A percentile compares a stretch with the other conserved stretches of the same genome.
Conservation (phyloP, 1,140 invertebrate species). For the Drosophila auraria region DNA sequence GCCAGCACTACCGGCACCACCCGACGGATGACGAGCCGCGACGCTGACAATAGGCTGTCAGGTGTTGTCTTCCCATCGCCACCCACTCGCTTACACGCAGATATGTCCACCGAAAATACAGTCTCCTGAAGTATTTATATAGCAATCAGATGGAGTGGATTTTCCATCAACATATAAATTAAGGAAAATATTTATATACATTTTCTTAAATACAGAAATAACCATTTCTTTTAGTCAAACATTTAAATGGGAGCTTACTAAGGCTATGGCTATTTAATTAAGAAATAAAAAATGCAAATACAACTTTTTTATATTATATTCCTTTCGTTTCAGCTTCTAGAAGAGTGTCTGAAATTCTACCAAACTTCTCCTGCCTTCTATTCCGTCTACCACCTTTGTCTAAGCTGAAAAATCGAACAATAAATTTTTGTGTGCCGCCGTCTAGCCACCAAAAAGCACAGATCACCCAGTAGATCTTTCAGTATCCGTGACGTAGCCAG, state of each 20-base stretch:
- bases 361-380: neutral
- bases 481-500: conserved; percentile 52
- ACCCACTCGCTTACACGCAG: conserved; percentile 49
- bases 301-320: neutral
- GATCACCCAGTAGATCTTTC: conserved; percentile 11
- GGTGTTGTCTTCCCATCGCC: conserved; percentile 57
- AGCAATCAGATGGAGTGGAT: neutral
- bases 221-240: neutral
- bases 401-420: conserved; percentile 15
- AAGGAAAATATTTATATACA: neutral
- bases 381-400: neutral
- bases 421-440: conserved; percentile 38
- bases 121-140: conserved; percentile 2
- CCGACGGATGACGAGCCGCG: conserved; percentile 54
- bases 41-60: conserved; percentile 74
- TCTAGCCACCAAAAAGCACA: conserved; percentile 12
- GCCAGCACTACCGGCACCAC: conserved; percentile 28
- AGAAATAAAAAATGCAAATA: too few species aligned
- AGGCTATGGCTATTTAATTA: too few species aligned
- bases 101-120: conserved; percentile 25
- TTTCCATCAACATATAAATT: neutral
- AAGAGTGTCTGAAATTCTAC: conserved; percentile 16
- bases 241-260: too few species aligned
- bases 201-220: neutral
- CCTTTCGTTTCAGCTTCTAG: neutral